phyloP scores from a whole-genome alignment of 2,888 invertebrate genomes.

The Azorinus chamasolen region DNA sequence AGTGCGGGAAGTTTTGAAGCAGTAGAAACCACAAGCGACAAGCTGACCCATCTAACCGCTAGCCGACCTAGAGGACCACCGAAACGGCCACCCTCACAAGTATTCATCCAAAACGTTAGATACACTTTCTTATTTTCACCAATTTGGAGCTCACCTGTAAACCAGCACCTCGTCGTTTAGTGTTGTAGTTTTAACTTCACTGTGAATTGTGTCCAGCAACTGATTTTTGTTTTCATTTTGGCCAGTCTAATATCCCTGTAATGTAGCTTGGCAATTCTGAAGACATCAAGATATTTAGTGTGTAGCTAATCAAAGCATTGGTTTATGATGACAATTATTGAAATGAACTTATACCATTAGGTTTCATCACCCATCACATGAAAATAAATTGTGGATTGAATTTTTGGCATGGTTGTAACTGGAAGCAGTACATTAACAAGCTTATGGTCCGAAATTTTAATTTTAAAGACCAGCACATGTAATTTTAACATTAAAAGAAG shows the following conservation, averaged over 20 bases:
- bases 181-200: slow-evolving; percentile 13
- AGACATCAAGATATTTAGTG: no score
- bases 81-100: slow-evolving; percentile 90
- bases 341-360: no score
- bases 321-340: no score
- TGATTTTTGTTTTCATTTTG: slow-evolving; percentile 2
- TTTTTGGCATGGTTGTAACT: no score
- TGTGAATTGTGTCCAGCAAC: slow-evolving; percentile 2
- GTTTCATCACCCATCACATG: no score
- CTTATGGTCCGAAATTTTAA: no score
- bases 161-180: slow-evolving; percentile 1
- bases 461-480: no score
- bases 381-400: no score
- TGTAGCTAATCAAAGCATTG: no score
- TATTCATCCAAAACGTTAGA: slow-evolving; percentile 83
- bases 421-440: no score
- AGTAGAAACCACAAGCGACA: slow-evolving; percentile 80
- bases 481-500: no score
- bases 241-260: background rate
- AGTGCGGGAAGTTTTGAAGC: slow-evolving; percentile 72
- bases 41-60: slow-evolving; percentile 85
- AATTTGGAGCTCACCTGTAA: slow-evolving; percentile 46
- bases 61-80: slow-evolving; percentile 89
- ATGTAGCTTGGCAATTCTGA: no score
- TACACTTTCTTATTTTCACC: slow-evolving; percentile 62